Evolutionary conservation across 2,888 invertebrate genomes (phyloP), one percentile per base, ranked within the genome.

Genomic region (Pachydiplax longipennis): DNA sequence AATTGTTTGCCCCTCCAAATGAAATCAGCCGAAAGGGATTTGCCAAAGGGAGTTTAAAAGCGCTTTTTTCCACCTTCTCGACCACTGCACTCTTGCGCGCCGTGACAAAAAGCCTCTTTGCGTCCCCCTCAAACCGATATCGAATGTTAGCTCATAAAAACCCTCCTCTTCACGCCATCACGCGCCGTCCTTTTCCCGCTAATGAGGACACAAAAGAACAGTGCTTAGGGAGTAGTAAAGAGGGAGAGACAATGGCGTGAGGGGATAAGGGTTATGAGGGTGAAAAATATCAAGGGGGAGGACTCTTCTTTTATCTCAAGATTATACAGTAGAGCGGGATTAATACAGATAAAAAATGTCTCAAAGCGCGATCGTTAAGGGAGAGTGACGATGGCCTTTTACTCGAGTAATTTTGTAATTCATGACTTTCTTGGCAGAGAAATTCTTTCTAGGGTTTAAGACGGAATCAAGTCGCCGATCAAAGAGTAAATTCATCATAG

Each of bases 141-240:
- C 81, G 37, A 73, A 13, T 73, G 73, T 40, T 35, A 35, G 81
- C 81, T 35, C 40, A 35, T 81, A 22, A 37, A 81, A n/a, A 22
- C 6, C 15, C 40, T 18, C 80, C 15, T 80, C 37, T 80, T 37
- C 35, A 35, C 80, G 35, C 80, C 81, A 31, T 73, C 73, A 73
- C 81, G 40, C 81, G 40, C 31, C 80, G 25, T 80, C 25, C 81
- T n/a, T 44, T 81, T 35, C 82, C 82, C 48, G 44, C 48, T 87
- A 87, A 87, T 87, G 87, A 87, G 87, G 37, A 87, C 87, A 87
- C 87, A 87, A 87, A 87, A 37, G 87, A 87, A 61, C 87, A 87
- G 87, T 37, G 15, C 82, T 25, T 15, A 18, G 83, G 35, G 53
- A 31, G 83, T 15, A 22, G 81, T 13, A 10, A 81, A 82, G 15